Evolutionary conservation across 2,797 vertebrate genomes (phyloP), one percentile per base, ranked within the genome.

Genomic region (Platalea minor): DNA sequence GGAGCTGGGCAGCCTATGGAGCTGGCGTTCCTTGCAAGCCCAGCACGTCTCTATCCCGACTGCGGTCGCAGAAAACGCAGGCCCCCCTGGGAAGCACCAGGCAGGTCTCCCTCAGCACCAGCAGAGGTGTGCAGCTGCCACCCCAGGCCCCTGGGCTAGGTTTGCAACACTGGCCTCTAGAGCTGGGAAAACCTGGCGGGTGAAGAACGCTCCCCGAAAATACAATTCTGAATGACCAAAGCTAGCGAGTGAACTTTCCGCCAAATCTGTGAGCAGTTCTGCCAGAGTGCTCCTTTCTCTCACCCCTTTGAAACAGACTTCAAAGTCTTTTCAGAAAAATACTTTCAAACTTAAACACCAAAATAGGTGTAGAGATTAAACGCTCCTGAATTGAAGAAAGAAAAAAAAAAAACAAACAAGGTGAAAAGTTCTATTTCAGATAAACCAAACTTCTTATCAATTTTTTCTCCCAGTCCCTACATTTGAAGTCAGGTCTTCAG

Each of bases 91-190:
- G 61, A 70, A 65, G 51, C 72, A 53, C 16, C 37, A 26, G 46
- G 72, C 35, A 59, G 37, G 60, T 54, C 33, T 76, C 43, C 61
- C 48, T 53, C 50, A 20, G 15, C 67, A 76, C 37, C 60, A 25
- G 9, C 3, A 31, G 19, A 4, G 61, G 17, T 8, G 68, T 37
- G 57, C 19, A 5, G 11, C 60, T 12, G 6, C 69, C 41, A 39
- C 8, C 16, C 26, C 67, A 59, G 43, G 53, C 17, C 72, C 6
- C 0, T 0, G 41, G 15, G 21, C 2, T 26, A 26, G 10, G 31
- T 21, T 67, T 1, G 4, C 51, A 70, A 28, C 59, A 46, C n/a
- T 1, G 23, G 46, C n/a, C 31, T 33, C 9, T 9, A 51, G 23
- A 16, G 17, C 60, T 51, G 16, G 13, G 63, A 73, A 46, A 67